Conservation (phyloP, 2,797 vertebrate species). For the Crax fasciolata region DNA sequence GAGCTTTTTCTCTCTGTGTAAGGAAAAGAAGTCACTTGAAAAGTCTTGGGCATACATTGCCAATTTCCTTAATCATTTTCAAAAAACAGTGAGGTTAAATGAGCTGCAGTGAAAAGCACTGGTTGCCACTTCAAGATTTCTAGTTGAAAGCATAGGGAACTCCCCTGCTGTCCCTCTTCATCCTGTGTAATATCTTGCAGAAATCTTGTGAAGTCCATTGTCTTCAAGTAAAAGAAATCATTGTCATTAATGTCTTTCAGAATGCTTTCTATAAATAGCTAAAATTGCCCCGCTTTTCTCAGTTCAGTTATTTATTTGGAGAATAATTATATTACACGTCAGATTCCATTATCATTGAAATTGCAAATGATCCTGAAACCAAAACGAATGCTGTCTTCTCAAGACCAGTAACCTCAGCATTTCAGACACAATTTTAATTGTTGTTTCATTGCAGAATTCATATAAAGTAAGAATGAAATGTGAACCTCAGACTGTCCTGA, state of each 20-base stretch:
- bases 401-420: background rate
- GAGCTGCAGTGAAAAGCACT: background rate
- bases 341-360: slow-evolving; percentile 25
- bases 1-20: background rate
- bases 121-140: background rate
- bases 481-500: background rate
- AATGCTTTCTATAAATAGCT: slow-evolving; percentile 49
- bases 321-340: slow-evolving; percentile 53
- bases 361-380: slow-evolving; percentile 9
- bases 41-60: background rate
- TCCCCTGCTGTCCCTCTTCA: background rate
- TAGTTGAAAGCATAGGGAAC: background rate
- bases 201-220: slow-evolving; percentile 4
- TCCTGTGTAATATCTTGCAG: background rate
- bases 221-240: slow-evolving; percentile 20
- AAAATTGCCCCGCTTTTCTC: slow-evolving; percentile 35
- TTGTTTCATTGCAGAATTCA: background rate
- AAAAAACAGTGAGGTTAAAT: background rate
- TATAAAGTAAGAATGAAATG: background rate
- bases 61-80: background rate
- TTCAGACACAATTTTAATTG: slow-evolving; percentile 1
- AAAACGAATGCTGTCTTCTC: background rate
- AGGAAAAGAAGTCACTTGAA: background rate
- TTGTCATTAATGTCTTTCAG: slow-evolving; percentile 7
- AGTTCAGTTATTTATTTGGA: slow-evolving; percentile 63